Evolutionary conservation across 1,140 invertebrate genomes (phyloP).

Genomic region (Drosophila lini): DNA sequence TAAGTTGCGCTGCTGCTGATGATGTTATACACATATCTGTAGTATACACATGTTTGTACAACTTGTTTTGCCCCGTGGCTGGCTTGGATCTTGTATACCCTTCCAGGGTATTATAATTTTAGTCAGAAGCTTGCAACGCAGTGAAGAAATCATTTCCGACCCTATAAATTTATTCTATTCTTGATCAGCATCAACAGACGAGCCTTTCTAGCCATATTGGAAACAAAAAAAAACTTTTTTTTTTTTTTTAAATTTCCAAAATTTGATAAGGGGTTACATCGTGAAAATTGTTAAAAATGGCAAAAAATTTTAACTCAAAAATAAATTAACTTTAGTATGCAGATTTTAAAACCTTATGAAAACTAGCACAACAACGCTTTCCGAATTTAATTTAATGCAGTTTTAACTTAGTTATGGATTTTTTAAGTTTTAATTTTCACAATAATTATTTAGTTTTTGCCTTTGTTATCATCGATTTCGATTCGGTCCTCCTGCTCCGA

Average conservation of each 20-base stretch:
- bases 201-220: background rate
- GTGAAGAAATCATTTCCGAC: background rate
- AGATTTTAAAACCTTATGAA: no score
- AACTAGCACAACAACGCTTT: no score
- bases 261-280: background rate
- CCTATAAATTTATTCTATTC: background rate
- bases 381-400: no score
- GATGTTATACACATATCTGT: conserved; percentile 57
- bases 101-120: background rate
- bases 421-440: no score
- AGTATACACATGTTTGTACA: conserved; percentile 57
- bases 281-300: no score
- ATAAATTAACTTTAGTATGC: no score
- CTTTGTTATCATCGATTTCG: no score
- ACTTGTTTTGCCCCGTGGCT: conserved; percentile 76
- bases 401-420: no score
- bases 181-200: background rate
- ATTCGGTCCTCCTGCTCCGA: no score
- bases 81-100: conserved; percentile 14
- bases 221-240: background rate
- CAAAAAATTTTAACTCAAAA: no score
- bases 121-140: background rate
- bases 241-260: background rate
- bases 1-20: conserved; percentile 53
- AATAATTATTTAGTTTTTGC: no score